These are phyloP conservation scores for Petrophora chlorosata DNA, from an alignment of 2,888 invertebrate species.

Conservation along the genomic window DNA sequence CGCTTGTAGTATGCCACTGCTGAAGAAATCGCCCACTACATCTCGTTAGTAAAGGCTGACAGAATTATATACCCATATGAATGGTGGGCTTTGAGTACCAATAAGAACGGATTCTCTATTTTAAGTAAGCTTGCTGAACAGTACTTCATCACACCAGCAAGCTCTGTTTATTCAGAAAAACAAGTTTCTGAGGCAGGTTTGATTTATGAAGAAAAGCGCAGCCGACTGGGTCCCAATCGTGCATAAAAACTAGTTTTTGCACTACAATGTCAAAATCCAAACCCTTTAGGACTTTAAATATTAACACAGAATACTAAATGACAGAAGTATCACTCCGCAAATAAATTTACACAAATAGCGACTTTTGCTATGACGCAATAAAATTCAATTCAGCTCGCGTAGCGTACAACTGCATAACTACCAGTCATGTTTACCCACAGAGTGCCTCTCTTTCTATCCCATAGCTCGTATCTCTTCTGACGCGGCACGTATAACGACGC, in stretches of 20 bases:
- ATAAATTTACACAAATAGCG: no score
- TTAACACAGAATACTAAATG: no score
- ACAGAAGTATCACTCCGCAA: no score
- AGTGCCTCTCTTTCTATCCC: no score
- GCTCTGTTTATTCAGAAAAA: constrained; percentile 1
- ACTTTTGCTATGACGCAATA: no score
- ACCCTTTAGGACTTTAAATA: constrained; percentile 19
- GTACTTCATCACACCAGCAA: neutral
- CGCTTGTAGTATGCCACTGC: no score
- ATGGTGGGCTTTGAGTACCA: constrained; percentile 4
- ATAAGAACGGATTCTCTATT: neutral
- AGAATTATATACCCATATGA: constrained; percentile 1
- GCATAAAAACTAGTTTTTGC: constrained; percentile 17
- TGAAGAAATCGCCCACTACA: neutral
- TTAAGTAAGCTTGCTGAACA: constrained; percentile 5
- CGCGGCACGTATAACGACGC: no score
- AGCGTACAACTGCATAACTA: no score
- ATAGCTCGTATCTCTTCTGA: no score
- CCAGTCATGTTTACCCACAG: no score
- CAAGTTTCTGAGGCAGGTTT: constrained; percentile 15
- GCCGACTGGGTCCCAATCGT: neutral
- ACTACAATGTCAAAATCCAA: constrained; percentile 20
- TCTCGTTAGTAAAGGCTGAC: neutral
- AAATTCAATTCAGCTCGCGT: no score
- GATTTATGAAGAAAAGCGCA: constrained; percentile 11